These are phyloP conservation scores for Agrotis ipsilon DNA, from an alignment of 2,888 invertebrate genomes.

Conservation along the genomic window DNA sequence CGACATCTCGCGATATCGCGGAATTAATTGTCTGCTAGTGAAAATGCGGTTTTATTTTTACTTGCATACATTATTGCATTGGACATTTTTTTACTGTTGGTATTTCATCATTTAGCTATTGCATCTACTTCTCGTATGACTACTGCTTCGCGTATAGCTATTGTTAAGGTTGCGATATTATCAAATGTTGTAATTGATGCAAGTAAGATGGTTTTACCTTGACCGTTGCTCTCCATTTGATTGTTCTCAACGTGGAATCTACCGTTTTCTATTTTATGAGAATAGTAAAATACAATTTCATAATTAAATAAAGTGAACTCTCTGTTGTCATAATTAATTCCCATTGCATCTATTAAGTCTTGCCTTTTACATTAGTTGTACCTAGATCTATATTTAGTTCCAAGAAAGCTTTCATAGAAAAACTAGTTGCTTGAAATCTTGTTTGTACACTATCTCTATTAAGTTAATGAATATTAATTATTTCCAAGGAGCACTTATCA, in stretches of 20 bases:
- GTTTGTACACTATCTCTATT: constrained; percentile 1
- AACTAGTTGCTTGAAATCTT: constrained; percentile 19
- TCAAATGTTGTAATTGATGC: constrained; percentile 20
- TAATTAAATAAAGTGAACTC: not conserved
- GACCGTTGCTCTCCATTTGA: constrained; percentile 10
- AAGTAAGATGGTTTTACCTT: constrained; percentile 12
- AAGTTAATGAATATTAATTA: constrained; percentile 14
- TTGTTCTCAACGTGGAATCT: constrained; percentile 10
- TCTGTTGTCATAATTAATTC: not conserved
- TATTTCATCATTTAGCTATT: constrained; percentile 24
- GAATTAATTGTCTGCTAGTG: too few species aligned
- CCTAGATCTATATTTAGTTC: constrained; percentile 27
- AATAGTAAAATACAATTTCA: not conserved
- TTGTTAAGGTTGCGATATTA: constrained; percentile 17
- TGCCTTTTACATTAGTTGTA: not conserved
- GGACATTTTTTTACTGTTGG: not conserved
- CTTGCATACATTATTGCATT: too few species aligned
- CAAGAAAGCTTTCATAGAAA: constrained; percentile 14
- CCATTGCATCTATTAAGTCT: not conserved
- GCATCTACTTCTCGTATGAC: constrained; percentile 6
- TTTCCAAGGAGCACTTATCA: not conserved
- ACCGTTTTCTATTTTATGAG: not conserved
- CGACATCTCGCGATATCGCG: too few species aligned
- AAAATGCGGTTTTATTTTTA: too few species aligned
- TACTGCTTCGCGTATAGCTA: not conserved